Base-by-base conservation (phyloP, 2,888 invertebrate species). In the Callyntrura sp. region DNA sequence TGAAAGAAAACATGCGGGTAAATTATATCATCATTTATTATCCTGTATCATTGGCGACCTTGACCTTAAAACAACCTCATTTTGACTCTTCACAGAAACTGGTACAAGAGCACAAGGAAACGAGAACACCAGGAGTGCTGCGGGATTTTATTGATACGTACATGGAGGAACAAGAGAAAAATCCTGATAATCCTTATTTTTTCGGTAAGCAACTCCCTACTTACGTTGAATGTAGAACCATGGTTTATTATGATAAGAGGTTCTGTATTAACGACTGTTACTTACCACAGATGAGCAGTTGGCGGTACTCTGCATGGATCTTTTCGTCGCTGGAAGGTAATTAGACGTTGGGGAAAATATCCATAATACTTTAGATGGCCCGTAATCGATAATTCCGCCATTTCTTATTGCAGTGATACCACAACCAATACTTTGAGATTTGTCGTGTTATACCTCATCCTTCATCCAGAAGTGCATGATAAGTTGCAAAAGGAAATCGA, bases 241-340 rank as follows among this genome's bases (percentile, higher is more conserved):
- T n/a, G n/a, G n/a, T n/a, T n/a, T n/a, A n/a, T n/a, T n/a, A n/a
- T n/a, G n/a, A n/a, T n/a, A n/a, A n/a, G n/a, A n/a, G n/a, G n/a
- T n/a, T n/a, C n/a, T n/a, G n/a, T n/a, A n/a, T n/a, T n/a, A n/a
- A n/a, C n/a, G n/a, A n/a, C 8, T n/a, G 28, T 43, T 43, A 17
- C 62, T 60, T 85, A 25, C 23, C 11, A 9, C 45, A 91, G 91
- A 92, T 90, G 91, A 92, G 28, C 91, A 92, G 48, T 70, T 92
- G n/a, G 91, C 85, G 11, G 91, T 92, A n/a, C 85, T 91, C 1
- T 92, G 91, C 35, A 92, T 92, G 91, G 91, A 92, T 70, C 68
- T 92, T 20, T 91, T 90, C 51, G 89, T 91, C 3, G 90, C 88
- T n/a, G 90, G 85, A 68, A 90, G 87, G 84, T 84, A 68, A 5